Evolutionary conservation across 2,888 invertebrate genomes (phyloP).

Genomic region (Scaptomyza reducta): DNA sequence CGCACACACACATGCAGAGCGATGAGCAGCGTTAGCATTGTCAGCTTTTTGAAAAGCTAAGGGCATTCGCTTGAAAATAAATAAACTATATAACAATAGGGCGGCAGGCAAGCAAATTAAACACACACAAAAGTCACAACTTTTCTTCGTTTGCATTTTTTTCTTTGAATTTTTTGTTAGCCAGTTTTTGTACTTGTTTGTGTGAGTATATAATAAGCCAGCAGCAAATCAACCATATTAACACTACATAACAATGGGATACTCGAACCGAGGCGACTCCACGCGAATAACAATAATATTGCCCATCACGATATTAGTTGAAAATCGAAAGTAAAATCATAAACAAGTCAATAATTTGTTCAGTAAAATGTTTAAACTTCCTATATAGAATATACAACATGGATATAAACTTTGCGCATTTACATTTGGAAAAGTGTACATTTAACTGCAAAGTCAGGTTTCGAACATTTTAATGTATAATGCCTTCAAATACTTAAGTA

Average conservation of each 20-base stretch:
- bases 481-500: no score
- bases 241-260: slow-evolving; percentile 46
- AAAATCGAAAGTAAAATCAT: not conserved
- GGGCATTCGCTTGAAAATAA: slow-evolving; percentile 60
- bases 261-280: slow-evolving; percentile 5
- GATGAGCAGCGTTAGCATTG: slow-evolving; percentile 33
- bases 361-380: no score
- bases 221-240: slow-evolving; percentile 50
- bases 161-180: slow-evolving; percentile 4
- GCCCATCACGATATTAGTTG: not conserved
- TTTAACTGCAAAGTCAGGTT: no score
- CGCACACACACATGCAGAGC: slow-evolving; percentile 9
- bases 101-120: slow-evolving; percentile 71
- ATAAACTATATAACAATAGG: slow-evolving; percentile 72
- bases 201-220: slow-evolving; percentile 31
- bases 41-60: slow-evolving; percentile 45
- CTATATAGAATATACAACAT: no score
- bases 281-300: not conserved
- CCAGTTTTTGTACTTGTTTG: slow-evolving; percentile 29
- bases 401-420: no score
- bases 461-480: no score
- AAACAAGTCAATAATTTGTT: no score
- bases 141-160: slow-evolving; percentile 39
- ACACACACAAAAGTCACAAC: slow-evolving; percentile 52
- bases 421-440: no score